Conservation (phyloP, 2,888 invertebrate species). For the Cantharis rustica region DNA sequence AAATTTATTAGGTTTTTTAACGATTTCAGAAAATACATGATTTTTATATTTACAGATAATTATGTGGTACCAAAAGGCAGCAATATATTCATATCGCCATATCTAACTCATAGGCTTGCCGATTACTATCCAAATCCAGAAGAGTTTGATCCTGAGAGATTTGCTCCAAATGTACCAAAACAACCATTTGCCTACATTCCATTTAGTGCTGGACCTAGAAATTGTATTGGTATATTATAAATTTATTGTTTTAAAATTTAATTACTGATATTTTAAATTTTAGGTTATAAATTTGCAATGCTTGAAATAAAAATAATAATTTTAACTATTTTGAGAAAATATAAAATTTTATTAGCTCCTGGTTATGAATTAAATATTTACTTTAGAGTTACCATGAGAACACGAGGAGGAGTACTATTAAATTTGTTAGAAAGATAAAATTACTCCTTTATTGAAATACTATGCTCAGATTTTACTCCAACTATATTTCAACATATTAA, state of each 20-base stretch:
- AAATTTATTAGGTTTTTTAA: too few species aligned
- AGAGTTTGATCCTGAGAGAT: conserved; percentile 63
- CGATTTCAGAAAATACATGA: too few species aligned
- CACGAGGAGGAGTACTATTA: conserved; percentile 64
- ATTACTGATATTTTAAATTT: conserved; percentile 22
- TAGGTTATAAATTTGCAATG: conserved; percentile 64
- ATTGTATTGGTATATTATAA: conserved; percentile 55
- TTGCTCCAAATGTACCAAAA: conserved; percentile 58
- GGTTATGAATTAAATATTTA: conserved; percentile 58
- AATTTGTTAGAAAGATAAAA: conserved; percentile 48
- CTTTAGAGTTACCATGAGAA: conserved; percentile 63
- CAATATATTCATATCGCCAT: conserved; percentile 61
- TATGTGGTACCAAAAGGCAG: conserved; percentile 61
- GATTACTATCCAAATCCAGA: conserved; percentile 63
- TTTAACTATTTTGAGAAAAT: conserved; percentile 59
- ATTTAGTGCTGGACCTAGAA: conserved; percentile 65
- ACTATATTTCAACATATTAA: too few species aligned
- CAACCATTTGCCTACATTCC: conserved; percentile 65
- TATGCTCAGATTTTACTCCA: too few species aligned
- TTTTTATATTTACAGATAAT: conserved; percentile 47
- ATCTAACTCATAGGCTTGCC: conserved; percentile 61
- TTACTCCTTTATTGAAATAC: too few species aligned
- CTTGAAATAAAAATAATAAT: conserved; percentile 65
- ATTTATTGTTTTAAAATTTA: neutral
- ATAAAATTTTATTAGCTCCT: conserved; percentile 56